Evolutionary conservation across 2,888 invertebrate genomes (phyloP).

Genomic region (Eupithecia abbreviata): DNA sequence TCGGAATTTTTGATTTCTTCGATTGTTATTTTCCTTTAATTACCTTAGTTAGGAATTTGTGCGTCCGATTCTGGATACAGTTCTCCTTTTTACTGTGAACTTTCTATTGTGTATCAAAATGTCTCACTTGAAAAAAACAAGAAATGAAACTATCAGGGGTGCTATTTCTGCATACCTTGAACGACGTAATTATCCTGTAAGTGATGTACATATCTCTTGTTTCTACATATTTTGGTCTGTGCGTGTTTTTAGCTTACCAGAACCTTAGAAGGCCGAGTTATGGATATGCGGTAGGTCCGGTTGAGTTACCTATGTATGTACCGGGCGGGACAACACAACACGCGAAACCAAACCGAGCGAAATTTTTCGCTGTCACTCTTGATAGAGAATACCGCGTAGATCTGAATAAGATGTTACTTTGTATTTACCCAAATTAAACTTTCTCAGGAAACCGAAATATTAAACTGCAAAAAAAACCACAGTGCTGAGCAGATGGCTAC

Average conservation of each 20-base stretch:
- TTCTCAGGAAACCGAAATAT: conserved; percentile 84
- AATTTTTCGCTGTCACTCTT: not conserved
- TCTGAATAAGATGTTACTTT: not conserved
- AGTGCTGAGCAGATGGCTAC: conserved; percentile 88
- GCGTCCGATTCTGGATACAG: not conserved
- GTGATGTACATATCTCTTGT: conserved; percentile 39
- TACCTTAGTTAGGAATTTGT: not conserved
- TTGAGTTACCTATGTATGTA: not conserved
- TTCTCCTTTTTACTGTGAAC: not conserved
- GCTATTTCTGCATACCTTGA: conserved; percentile 87
- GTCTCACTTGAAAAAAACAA: conserved; percentile 85
- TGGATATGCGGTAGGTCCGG: not conserved
- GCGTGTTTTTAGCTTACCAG: not conserved
- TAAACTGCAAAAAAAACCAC: conserved; percentile 84
- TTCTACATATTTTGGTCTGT: not conserved
- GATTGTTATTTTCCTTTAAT: not conserved
- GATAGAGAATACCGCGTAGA: not conserved
- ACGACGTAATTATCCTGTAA: conserved; percentile 87
- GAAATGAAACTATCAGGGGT: conserved; percentile 86
- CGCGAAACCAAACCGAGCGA: not conserved
- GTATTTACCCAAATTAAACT: not conserved
- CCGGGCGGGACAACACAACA: not conserved
- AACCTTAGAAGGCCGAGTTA: not conserved
- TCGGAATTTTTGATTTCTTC: not conserved
- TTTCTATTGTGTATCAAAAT: conserved; percentile 41